Percentiles rank a stretch among this genome's conserved stretches.
Conservation (phyloP, 2,888 invertebrate genomes). For the Hoplodrina ambigua region DNA sequence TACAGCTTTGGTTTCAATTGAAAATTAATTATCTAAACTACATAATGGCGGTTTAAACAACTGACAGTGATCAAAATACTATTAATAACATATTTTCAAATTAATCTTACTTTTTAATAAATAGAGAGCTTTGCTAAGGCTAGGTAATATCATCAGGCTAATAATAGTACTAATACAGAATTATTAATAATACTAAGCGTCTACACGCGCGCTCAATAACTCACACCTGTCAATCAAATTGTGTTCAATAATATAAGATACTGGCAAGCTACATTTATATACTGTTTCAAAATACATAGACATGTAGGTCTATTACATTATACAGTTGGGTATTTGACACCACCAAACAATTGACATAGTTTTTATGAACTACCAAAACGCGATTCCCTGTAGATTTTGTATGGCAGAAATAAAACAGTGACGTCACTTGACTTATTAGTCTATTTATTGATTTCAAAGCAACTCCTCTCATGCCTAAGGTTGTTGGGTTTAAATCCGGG, state of each 20-base stretch:
- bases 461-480: too few species aligned
- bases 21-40: constrained; percentile 43
- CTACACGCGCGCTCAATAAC: not conserved
- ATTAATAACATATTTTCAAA: not conserved
- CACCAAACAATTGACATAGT: too few species aligned
- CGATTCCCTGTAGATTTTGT: too few species aligned
- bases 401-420: too few species aligned
- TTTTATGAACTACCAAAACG: too few species aligned
- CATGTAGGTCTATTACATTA: not conserved
- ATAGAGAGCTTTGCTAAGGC: constrained; percentile 5
- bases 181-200: not conserved
- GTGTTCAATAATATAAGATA: not conserved
- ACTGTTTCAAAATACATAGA: not conserved
- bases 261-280: not conserved
- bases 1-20: constrained; percentile 56
- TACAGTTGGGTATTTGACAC: too few species aligned
- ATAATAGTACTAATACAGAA: not conserved
- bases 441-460: too few species aligned
- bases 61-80: not conserved
- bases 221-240: not conserved
- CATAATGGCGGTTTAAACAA: constrained; percentile 22
- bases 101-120: not conserved
- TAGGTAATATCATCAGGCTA: not conserved
- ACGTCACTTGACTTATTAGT: too few species aligned
- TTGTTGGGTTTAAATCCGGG: too few species aligned